Conservation (phyloP, 2,888 invertebrate genomes). For the Idaea straminata region DNA sequence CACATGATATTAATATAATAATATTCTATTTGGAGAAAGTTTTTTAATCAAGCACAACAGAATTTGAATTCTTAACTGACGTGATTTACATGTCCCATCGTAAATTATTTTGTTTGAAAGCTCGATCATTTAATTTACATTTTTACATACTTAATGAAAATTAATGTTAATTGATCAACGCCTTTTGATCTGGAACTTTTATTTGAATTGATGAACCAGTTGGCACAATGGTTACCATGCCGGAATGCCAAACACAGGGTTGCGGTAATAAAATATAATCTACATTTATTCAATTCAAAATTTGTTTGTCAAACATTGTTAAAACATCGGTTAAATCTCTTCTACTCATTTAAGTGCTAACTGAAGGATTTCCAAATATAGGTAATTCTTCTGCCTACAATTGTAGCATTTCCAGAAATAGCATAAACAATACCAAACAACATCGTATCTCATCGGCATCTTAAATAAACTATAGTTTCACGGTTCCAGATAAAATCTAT, state of each 20-base stretch:
- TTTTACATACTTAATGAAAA: neutral
- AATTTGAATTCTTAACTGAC: neutral
- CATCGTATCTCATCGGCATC: conserved; percentile 18
- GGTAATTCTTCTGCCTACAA: neutral
- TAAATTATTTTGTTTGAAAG: conserved; percentile 9
- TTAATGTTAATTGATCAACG: neutral
- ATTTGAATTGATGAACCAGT: too few relatives aligned
- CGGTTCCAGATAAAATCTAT: conserved; percentile 28
- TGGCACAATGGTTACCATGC: too few relatives aligned
- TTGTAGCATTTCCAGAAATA: neutral
- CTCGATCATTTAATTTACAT: neutral
- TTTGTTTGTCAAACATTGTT: conserved; percentile 3
- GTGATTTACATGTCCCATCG: neutral
- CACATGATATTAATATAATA: neutral
- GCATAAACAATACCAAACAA: neutral
- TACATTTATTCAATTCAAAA: too few relatives aligned
- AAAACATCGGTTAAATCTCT: conserved; percentile 4
- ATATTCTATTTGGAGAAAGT: neutral
- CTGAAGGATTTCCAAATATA: neutral
- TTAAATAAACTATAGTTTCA: conserved; percentile 22
- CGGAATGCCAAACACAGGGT: too few relatives aligned
- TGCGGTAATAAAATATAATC: too few relatives aligned
- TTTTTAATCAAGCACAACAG: neutral
- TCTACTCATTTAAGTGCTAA: too few relatives aligned
- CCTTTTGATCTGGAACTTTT: neutral